Conservation (phyloP, 2,797 vertebrate species). For the Catharus ustulatus region DNA sequence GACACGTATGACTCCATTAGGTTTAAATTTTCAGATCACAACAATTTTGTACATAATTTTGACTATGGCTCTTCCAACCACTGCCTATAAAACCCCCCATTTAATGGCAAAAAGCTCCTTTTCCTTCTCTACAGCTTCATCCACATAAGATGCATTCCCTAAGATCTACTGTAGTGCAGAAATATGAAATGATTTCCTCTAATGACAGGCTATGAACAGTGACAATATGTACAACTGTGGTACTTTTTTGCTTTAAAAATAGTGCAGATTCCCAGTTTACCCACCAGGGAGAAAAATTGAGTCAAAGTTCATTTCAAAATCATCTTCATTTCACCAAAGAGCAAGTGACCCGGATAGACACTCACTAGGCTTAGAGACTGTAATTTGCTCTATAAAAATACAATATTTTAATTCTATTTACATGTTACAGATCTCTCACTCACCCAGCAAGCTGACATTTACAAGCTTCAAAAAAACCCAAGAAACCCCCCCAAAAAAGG, state of each 20-base stretch:
- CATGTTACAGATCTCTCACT: conserved; percentile 55
- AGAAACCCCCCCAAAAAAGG: background rate
- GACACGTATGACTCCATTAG: conserved; percentile 61
- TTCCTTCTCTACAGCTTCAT: conserved; percentile 47
- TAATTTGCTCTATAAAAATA: conserved; percentile 79
- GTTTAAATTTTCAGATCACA: conserved; percentile 60
- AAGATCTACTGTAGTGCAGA: conserved; percentile 60
- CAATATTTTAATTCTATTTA: conserved; percentile 74
- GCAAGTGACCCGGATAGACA: conserved; percentile 50
- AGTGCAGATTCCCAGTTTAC: conserved; percentile 59
- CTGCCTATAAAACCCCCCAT: conserved; percentile 6
- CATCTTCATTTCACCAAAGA: conserved; percentile 59
- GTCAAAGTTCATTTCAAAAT: conserved; percentile 61
- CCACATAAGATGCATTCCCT: conserved; percentile 64
- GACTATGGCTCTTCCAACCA: conserved; percentile 59
- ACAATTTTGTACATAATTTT: conserved; percentile 63
- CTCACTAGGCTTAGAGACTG: conserved; percentile 54
- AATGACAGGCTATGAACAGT: conserved; percentile 43
- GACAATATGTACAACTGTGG: conserved; percentile 44
- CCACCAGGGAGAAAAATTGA: conserved; percentile 65
- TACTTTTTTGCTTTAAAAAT: conserved; percentile 70
- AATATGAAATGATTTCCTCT: conserved; percentile 54
- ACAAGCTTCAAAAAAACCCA: conserved; percentile 46
- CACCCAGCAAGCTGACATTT: conserved; percentile 62
- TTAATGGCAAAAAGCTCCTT: conserved; percentile 59